Base-by-base conservation (phyloP, 2,113 vertebrate genomes). In the Solenodon paradoxus region DNA sequence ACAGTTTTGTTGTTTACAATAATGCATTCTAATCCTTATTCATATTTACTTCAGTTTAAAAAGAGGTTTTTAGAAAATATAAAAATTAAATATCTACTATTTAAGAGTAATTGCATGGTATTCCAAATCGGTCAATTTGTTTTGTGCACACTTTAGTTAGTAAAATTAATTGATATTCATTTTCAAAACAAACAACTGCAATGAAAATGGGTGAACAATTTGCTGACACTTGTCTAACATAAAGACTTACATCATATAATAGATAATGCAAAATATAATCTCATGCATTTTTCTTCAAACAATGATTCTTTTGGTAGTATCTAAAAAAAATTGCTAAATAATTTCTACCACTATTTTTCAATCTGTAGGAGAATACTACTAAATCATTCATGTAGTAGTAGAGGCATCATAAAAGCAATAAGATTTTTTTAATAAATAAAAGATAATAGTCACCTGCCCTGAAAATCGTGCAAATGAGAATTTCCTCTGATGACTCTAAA, bases 181-280 rank as follows among this genome's bases (percentile, higher is more conserved):
- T 97, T 97, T 95, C 53, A 45, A 96, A 93, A 42, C 86, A 74
- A 97, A 97, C 17, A 83, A 77, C 28, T 71, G 24, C 42, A 97
- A 3, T 86, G 69, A 88, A 97, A 95, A 95, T 28, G 10, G 38
- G 35, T 47, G 53, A 96, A 88, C 5, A 88, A 84, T 84, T 83
- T 96, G 9, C 42, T 49, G 38, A 12, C 71, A 86, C 72, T 92
- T 90, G 17, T 0, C 7, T 42, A 82, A 92, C 61, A 71, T 80
- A 61, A 42, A 94, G 74, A 10, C 85, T 95, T 94, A 69, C 6
- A 85, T 85, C 28, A 66, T 55, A 35, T 88, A 88, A 75, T 7
- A 69, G 47, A 66, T 22, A 82, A 86, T 83, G 28, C 32, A 88
- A 75, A 74, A 81, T 79, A 75, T 45, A n/a, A 77, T 55, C 51